Base-by-base conservation (phyloP, 2,888 invertebrate species). In the Lutraria lutraria region DNA sequence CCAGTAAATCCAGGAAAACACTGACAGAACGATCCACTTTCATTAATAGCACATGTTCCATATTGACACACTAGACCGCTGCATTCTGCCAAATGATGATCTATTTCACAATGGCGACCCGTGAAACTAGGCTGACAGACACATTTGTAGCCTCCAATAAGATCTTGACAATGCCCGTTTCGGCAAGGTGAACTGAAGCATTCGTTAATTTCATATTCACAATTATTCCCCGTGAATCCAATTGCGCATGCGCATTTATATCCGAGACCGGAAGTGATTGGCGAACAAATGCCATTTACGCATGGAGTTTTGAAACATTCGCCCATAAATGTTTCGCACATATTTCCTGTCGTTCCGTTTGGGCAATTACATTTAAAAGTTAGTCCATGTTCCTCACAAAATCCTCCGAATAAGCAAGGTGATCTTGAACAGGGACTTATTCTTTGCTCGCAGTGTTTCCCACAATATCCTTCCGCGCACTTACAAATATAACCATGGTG, bases 1-100 rank as follows among this genome's bases (percentile, higher is more conserved):
- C 91, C 91, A 16, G 83, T 81, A 83, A 88, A 91, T n/a, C 91
- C 91, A 25, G 91, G 91, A 54, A 91, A 91, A 87, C 91, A 91
- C n/a, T 89, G 89, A 34, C 91, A 91, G 52, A 81, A 91, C 10
- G 89, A 89, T 12, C 91, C 91, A n/a, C 81, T 88, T 79, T 60
- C 63, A 72, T 91, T 89, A 16, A 91, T 21, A 72, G 91, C 89
- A 76, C 91, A 91, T 84, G 88, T 81, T 31, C 89, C 89, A 80
- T 81, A 91, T 63, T 81, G 83, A 82, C 91, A 91, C 2, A 72
- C 83, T 60, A 25, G 72, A 2, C 29, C 56, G 21, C 31, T 83
- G 72, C 89, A 91, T 25, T n/a, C 34, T 10, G 85, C 81, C 43
- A 60, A 13, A 53, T 31, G 43, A 4, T 56, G 43, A 16, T 82